phyloP scores from a whole-genome alignment of 2,113 vertebrate genomes.

The Osmerus eperlanus region DNA sequence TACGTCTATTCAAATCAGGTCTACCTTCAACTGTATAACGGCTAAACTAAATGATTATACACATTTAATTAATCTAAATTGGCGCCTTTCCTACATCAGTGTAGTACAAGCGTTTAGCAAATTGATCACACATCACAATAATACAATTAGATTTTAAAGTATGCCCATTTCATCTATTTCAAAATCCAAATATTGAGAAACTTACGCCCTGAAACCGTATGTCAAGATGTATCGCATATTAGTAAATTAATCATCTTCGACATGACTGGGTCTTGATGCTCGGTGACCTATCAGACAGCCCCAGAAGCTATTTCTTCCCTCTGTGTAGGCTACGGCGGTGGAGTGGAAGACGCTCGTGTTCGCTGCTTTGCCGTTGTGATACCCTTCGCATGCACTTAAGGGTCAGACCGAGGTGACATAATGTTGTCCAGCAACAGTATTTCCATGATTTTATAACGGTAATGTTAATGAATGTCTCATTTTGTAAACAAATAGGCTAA shows the following conservation, averaged over 20 bases:
- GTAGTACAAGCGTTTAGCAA: too few species aligned
- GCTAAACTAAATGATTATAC: too few species aligned
- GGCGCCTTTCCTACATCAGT: too few species aligned
- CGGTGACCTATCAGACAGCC: slow-evolving; percentile 59
- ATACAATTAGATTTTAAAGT: slow-evolving; percentile 17
- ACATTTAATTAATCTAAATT: too few species aligned
- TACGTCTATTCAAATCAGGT: too few species aligned
- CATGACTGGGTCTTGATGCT: slow-evolving; percentile 53
- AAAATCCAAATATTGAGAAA: slow-evolving; percentile 49
- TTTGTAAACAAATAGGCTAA: too few species aligned
- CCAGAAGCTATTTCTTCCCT: slow-evolving; percentile 40
- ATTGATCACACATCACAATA: not conserved
- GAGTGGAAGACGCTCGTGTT: not conserved
- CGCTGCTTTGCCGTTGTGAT: not conserved
- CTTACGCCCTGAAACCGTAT: slow-evolving; percentile 53
- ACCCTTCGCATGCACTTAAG: slow-evolving; percentile 2
- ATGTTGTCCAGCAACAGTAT: slow-evolving; percentile 23
- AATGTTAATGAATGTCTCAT: too few species aligned
- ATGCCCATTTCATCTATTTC: slow-evolving; percentile 43
- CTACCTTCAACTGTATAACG: too few species aligned
- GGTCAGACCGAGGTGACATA: slow-evolving; percentile 27
- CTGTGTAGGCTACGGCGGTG: slow-evolving; percentile 1
- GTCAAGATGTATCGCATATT: slow-evolving; percentile 51
- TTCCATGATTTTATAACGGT: not conserved
- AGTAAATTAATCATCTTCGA: slow-evolving; percentile 60